Evolutionary conservation across 1,140 invertebrate species (phyloP).

Genomic region (Eupeodes corollae): DNA sequence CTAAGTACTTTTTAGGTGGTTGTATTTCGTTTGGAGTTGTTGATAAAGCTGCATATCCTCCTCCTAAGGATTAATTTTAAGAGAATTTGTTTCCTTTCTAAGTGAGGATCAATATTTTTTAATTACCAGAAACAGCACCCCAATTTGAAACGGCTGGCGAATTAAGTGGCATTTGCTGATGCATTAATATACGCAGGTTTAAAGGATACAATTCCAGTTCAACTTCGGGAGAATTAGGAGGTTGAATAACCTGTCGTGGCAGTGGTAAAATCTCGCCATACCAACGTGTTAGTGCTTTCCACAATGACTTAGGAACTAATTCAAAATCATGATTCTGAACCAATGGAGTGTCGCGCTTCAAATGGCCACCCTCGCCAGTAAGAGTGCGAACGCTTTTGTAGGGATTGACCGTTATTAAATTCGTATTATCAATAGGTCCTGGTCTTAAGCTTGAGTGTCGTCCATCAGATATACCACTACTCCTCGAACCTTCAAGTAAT

Average conservation of each 20-base stretch:
- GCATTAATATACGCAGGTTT: constrained; percentile 59
- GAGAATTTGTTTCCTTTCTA: background rate
- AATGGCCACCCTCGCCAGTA: constrained; percentile 75
- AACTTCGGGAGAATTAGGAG: constrained; percentile 45
- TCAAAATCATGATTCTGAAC: constrained; percentile 68
- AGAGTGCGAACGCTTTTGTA: constrained; percentile 53
- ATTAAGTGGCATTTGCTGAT: constrained; percentile 43
- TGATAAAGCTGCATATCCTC: constrained; percentile 29
- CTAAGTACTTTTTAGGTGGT: constrained; percentile 52
- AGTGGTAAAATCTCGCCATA: constrained; percentile 71
- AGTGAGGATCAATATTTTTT: constrained; percentile 11
- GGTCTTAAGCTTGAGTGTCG: constrained; percentile 41
- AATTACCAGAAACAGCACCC: constrained; percentile 29
- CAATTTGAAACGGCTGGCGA: constrained; percentile 12
- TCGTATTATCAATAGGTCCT: constrained; percentile 67
- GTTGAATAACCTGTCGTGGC: constrained; percentile 63
- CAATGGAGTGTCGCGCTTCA: constrained; percentile 57
- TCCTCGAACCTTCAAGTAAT: constrained; percentile 38
- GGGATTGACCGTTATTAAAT: constrained; percentile 48
- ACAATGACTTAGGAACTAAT: constrained; percentile 69
- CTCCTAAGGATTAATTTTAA: constrained; percentile 18
- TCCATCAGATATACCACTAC: constrained; percentile 44
- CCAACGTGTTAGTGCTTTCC: constrained; percentile 74
- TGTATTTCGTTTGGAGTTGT: constrained; percentile 27
- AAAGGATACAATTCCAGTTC: constrained; percentile 76